phyloP scores from a whole-genome alignment of 2,797 vertebrate genomes.

The Chrysocyon brachyurus region DNA sequence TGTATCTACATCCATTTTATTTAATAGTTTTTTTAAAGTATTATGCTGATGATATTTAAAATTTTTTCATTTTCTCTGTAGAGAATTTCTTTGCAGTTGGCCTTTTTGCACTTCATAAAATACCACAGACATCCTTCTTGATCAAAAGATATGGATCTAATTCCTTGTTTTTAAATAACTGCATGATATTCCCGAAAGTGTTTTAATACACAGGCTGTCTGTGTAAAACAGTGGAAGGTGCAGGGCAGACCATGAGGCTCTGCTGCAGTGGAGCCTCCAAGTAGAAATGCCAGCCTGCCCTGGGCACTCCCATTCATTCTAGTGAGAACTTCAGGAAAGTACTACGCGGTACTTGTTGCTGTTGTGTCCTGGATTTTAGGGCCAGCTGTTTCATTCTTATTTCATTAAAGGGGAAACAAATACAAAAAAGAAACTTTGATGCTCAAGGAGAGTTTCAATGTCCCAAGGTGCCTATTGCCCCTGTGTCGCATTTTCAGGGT shows the following conservation, averaged over 20 bases:
- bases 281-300: not conserved
- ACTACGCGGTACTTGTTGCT: not conserved
- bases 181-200: not conserved
- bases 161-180: conserved; percentile 41
- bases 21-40: not conserved
- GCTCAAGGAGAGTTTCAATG: not conserved
- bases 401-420: not conserved
- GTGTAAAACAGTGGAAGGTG: not conserved
- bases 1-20: not conserved
- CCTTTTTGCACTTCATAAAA: conserved; percentile 27
- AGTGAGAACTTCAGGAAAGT: not conserved
- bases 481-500: not conserved
- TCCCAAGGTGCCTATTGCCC: not conserved
- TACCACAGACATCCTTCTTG: not conserved
- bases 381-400: not conserved
- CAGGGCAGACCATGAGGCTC: not conserved
- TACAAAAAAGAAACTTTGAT: not conserved
- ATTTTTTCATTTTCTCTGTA: not conserved
- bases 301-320: not conserved
- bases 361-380: not conserved
- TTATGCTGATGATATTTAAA: not conserved
- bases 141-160: not conserved
- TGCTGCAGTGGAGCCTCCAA: not conserved
- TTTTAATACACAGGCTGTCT: not conserved
- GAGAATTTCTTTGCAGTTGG: not conserved